Evolutionary conservation across 2,797 vertebrate genomes (phyloP), one percentile per base, ranked within the genome.

Genomic region (Echeneis naucrates): DNA sequence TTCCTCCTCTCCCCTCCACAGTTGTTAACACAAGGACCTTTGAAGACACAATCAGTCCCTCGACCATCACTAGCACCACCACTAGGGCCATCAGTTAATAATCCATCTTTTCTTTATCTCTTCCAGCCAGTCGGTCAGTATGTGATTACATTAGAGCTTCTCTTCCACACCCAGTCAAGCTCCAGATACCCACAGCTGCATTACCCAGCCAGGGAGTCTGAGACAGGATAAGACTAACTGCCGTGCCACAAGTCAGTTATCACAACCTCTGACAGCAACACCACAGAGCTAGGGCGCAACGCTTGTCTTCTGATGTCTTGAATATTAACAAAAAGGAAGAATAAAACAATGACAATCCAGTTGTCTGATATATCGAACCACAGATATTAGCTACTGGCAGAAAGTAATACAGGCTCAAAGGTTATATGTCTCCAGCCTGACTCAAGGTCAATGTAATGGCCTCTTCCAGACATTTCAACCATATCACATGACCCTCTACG

Each of bases 131-230:
- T 72, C 71, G 68, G 58, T 62, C 62, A 51, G 54, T 64, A 68
- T 83, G 65, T 64, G 78, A 86, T 85, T 80, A 70, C 57, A 76
- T 81, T 78, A 82, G 57, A 72, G 78, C 75, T 51, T 42, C 55
- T 78, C 72, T 75, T 86, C 72, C 74, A 60, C 35, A 72, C 66
- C 78, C 81, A 77, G 57, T n/a, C 38, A 1, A 44, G 66, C 73
- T 70, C 53, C 76, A 83, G 82, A 83, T 64, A 77, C 77, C 75
- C 64, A 73, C 42, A 24, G 74, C 68, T 80, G 62, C 77, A 81
- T 85, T 88, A 88, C 72, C 47, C 73, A 42, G 37, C 55, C 75
- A 45, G 30, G 32, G 51, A 79, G 79, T 79, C 78, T 72, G 73
- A 67, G 73, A 75, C 51, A 70, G 74, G 57, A 59, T 58, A 21